Evolutionary conservation across 1,140 invertebrate genomes (phyloP), one percentile per base, ranked within the genome.

Genomic region (Drosophila sechellia): DNA sequence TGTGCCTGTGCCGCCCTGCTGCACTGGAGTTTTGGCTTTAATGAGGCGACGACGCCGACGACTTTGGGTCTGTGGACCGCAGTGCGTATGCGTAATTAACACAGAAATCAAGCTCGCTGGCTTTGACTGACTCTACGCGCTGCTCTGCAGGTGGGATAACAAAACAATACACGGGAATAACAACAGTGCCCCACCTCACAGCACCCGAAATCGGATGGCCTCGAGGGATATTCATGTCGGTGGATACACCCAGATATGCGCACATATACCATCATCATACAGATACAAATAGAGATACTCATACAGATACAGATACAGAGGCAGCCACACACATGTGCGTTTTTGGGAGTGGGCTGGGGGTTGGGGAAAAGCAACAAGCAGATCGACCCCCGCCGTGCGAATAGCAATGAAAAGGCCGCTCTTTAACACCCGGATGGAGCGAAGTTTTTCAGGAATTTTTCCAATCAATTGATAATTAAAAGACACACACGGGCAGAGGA

Each of bases 61-160:
- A 45, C 54, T 70, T 63, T 78, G 79, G 72, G 58, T 64, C 73
- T 52, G 40, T 54, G 74, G 46, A 53, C 70, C 60, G 35, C 69
- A 43, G 42, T 72, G 74, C 77, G 78, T 81, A 79, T 81, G 68
- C 70, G 79, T 83, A 86, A 87, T 87, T 87, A 87, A 83, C 52
- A 45, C 70, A 31, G 46, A 83, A 79, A 79, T 69, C 79, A 83
- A 57, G 56, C 42, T 37, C 37, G 48, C 31, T 31, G 48, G 25
- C 31, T 34, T 39, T 13, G 37, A 13, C 37, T 50, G 48, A 50
- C 4, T 17, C 10, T 8, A 31, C 49, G n/a, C n/a, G 25, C 34
- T 20, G 48, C 22, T 31, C 12, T 25, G 35, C 63, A 70, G 54
- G 74, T 77, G 46, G 50, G 13, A 39, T 39, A 39, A 43, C 42